A percentile compares a stretch with the other conserved stretches of the same genome.
Conservation (phyloP, 2,888 invertebrate genomes). For the Yponomeuta cagnagella region DNA sequence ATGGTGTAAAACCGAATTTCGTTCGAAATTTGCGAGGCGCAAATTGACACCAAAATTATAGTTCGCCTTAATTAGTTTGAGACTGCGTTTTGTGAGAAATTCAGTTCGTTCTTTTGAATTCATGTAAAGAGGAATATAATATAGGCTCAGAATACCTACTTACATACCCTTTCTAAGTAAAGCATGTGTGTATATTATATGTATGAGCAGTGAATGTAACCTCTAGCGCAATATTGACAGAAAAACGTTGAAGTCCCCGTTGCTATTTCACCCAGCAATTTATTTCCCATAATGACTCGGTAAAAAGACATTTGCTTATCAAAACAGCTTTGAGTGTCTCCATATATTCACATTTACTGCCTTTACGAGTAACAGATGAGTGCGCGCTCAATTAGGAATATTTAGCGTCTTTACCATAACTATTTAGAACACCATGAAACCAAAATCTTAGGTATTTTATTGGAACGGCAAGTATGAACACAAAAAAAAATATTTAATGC, state of each 20-base stretch:
- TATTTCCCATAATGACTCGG: slow-evolving; percentile 22
- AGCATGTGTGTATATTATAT: no score
- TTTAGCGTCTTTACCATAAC: not conserved
- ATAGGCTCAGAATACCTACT: not conserved
- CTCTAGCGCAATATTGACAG: slow-evolving; percentile 9
- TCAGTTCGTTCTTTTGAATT: not conserved
- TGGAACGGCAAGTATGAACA: not conserved
- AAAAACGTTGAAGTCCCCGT: slow-evolving; percentile 18
- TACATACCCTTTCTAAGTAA: not conserved
- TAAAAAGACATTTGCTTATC: slow-evolving; percentile 23
- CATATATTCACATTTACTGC: slow-evolving; percentile 21
- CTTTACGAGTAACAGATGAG: slow-evolving; percentile 19
- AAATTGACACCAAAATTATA: slow-evolving; percentile 65
- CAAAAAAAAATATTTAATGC: not conserved
- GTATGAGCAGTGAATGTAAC: not conserved
- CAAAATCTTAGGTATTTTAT: not conserved
- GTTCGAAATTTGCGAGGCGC: slow-evolving; percentile 65
- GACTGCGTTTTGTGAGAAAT: not conserved
- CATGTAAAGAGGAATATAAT: not conserved
- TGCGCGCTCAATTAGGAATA: slow-evolving; percentile 10
- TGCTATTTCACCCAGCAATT: slow-evolving; percentile 19
- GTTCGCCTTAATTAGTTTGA: slow-evolving; percentile 48
- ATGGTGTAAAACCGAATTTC: slow-evolving; percentile 64
- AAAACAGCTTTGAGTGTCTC: slow-evolving; percentile 21
- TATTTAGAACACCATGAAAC: not conserved